Conservation (phyloP, 2,113 vertebrate species). For the Protobothrops flavoviridis region DNA sequence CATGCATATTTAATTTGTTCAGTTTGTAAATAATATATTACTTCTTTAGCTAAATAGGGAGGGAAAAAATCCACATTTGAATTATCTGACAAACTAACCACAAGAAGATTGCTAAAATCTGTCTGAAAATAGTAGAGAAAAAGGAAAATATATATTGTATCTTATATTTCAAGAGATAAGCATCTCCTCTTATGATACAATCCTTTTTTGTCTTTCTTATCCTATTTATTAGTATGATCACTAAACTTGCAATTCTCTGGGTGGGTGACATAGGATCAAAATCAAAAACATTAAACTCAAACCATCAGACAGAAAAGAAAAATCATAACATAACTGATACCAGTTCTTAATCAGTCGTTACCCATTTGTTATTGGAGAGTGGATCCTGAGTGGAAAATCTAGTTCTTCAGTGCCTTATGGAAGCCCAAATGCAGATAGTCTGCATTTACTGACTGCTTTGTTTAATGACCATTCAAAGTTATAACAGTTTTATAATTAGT, state of each 20-base stretch:
- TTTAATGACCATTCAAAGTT: not conserved
- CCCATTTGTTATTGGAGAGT: not conserved
- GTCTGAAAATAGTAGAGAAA: constrained; percentile 20
- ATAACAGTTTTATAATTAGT: not conserved
- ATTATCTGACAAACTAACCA: constrained; percentile 43
- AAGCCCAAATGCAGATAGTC: not conserved
- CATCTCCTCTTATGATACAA: not conserved
- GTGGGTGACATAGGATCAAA: not conserved
- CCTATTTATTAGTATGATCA: not conserved
- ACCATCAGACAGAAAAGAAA: not conserved
- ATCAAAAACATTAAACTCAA: not conserved
- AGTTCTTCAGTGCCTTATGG: not conserved
- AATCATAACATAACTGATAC: not conserved
- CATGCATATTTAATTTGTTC: constrained; percentile 37
- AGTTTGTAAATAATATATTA: constrained; percentile 39
- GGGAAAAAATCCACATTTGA: constrained; percentile 6
- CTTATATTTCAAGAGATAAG: constrained; percentile 5
- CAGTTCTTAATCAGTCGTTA: not conserved
- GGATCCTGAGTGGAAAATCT: not conserved
- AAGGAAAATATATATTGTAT: constrained; percentile 1
- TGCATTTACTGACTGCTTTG: not conserved
- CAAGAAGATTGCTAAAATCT: constrained; percentile 38
- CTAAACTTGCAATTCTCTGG: not conserved
- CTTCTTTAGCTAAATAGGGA: constrained; percentile 42
- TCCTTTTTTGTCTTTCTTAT: not conserved